phyloP scores from a whole-genome alignment of 2,797 vertebrate genomes.

The Sebastes vulpes region DNA sequence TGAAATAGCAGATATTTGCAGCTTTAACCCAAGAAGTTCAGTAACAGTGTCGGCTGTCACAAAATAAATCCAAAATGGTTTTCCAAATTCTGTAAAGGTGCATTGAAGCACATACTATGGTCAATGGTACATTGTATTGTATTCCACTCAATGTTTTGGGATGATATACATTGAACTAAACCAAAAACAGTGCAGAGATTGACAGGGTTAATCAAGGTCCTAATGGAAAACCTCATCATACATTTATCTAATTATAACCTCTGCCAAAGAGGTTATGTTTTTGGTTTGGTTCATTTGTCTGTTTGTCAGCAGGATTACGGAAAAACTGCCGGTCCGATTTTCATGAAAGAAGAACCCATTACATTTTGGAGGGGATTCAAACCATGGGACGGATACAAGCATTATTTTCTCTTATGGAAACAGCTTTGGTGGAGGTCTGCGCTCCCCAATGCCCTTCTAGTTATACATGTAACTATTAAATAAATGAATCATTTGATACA shows the following conservation, averaged over 20 bases:
- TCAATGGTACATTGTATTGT: not conserved
- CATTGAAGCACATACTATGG: not conserved
- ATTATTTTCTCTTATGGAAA: not conserved
- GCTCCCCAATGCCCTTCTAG: not conserved
- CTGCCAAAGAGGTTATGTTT: not conserved
- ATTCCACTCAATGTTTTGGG: not conserved
- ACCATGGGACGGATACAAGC: not conserved
- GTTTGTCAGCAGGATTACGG: not conserved
- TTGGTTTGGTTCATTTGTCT: not conserved
- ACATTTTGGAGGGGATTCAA: not conserved
- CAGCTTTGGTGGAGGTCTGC: not conserved
- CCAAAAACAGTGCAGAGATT: not conserved
- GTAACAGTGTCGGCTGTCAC: not conserved
- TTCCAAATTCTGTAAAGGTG: not conserved
- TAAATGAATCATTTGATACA: slow-evolving; percentile 24
- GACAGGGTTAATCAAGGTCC: not conserved
- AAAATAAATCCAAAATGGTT: not conserved
- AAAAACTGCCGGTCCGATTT: not conserved
- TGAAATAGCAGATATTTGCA: not conserved
- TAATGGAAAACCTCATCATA: not conserved
- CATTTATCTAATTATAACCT: not conserved
- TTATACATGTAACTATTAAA: slow-evolving; percentile 18
- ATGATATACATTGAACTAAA: not conserved
- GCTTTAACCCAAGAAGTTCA: not conserved
- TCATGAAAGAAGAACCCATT: not conserved